Conservation (phyloP, 1,140 invertebrate species). For the Atopsyche davidsoni region DNA sequence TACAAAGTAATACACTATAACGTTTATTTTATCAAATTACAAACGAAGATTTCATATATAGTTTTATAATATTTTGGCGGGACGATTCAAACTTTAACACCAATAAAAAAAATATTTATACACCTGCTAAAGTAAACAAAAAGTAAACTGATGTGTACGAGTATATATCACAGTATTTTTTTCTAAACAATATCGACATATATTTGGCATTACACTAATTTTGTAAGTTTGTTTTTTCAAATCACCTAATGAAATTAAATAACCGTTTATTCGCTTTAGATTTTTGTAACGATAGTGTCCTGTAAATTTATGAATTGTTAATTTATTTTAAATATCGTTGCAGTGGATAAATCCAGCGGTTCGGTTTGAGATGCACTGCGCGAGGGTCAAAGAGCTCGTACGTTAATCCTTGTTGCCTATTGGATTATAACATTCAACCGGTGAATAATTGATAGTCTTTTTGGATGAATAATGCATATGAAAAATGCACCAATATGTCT, state of each 20-base stretch:
- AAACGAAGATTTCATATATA: no score
- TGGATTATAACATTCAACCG: slow-evolving; percentile 15
- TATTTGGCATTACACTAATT: neutral
- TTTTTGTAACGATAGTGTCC: no score
- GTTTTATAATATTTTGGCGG: no score
- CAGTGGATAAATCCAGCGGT: slow-evolving; percentile 2
- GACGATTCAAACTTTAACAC: no score
- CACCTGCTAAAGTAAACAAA: no score
- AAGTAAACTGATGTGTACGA: no score
- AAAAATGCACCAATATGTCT: no score
- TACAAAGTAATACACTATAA: no score
- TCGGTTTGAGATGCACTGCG: neutral
- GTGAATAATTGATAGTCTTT: slow-evolving; percentile 13
- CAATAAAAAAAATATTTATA: no score
- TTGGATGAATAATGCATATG: slow-evolving; percentile 14
- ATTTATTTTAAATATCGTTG: neutral
- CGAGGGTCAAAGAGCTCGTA: neutral
- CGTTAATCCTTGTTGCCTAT: no score
- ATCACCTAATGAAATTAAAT: neutral
- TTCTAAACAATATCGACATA: neutral
- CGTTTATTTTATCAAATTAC: no score
- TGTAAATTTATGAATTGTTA: slow-evolving; percentile 1
- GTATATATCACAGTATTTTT: neutral
- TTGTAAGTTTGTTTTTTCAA: neutral
- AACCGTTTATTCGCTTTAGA: no score